Evolutionary conservation across 2,797 vertebrate genomes (phyloP).

Genomic region (Amphiprion clarkii): DNA sequence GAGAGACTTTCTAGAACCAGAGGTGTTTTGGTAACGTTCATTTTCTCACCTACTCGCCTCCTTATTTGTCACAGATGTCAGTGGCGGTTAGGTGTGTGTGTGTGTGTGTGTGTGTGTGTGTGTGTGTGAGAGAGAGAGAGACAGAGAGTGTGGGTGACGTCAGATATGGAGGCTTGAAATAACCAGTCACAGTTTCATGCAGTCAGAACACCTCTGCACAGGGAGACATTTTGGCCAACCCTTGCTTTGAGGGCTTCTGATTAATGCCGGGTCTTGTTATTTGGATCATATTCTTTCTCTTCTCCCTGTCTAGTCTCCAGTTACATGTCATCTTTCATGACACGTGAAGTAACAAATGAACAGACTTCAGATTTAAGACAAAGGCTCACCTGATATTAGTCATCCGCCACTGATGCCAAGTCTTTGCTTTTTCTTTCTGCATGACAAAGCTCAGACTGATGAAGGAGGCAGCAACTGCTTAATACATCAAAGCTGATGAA

Average conservation of each 20-base stretch:
- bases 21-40: neutral
- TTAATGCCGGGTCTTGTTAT: neutral
- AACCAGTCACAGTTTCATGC: neutral
- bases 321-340: neutral
- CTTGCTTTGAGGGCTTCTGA: neutral
- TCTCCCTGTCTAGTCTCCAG: neutral
- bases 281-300: neutral
- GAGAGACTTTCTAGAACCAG: neutral
- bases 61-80: neutral
- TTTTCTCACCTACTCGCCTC: constrained; percentile 4
- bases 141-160: neutral
- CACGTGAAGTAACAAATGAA: neutral
- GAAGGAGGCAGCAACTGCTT: neutral
- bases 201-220: neutral
- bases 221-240: neutral
- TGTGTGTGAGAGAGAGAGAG: neutral
- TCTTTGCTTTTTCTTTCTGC: neutral
- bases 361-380: neutral
- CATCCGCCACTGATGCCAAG: neutral
- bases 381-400: neutral
- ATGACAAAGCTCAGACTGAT: neutral
- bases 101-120: neutral
- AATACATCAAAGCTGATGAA: neutral
- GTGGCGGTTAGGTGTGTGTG: neutral
- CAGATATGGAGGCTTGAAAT: neutral